These are phyloP conservation scores for Myioborus miniatus DNA, from an alignment of 2,797 vertebrate species.

Conservation along the genomic window DNA sequence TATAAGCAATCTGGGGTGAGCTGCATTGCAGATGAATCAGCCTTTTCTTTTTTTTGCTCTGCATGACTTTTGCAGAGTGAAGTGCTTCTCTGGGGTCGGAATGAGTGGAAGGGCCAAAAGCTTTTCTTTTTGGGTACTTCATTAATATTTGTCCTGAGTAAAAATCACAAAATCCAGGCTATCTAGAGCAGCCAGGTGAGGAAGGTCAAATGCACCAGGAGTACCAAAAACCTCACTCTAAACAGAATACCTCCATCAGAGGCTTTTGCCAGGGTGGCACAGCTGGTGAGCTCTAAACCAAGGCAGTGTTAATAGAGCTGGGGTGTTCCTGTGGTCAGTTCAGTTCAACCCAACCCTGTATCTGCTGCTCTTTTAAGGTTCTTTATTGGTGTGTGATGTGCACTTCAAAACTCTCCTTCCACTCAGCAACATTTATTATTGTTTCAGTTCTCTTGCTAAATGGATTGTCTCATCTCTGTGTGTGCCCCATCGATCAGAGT, in stretches of 20 bases:
- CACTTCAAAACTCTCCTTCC: not conserved
- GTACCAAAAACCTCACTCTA: not conserved
- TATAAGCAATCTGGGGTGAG: not conserved
- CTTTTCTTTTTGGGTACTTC: not conserved
- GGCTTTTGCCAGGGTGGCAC: not conserved
- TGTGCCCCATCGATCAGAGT: not conserved
- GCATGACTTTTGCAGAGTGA: not conserved
- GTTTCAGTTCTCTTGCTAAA: not conserved
- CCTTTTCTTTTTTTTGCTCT: not conserved
- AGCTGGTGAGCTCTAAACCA: not conserved
- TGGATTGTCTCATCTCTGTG: not conserved
- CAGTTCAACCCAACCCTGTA: not conserved
- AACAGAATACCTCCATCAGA: not conserved
- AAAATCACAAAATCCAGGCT: not conserved
- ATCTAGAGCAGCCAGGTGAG: not conserved
- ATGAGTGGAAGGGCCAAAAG: not conserved
- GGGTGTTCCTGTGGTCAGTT: not conserved
- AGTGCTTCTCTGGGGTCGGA: not conserved
- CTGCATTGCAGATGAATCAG: conserved; percentile 29
- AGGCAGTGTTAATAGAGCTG: not conserved
- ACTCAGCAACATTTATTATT: not conserved
- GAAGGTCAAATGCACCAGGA: not conserved
- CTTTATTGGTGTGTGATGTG: no score
- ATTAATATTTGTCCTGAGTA: not conserved
- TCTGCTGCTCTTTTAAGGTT: not conserved